Conservation (phyloP, 2,888 invertebrate genomes). For the Diachrysia chrysitis region DNA sequence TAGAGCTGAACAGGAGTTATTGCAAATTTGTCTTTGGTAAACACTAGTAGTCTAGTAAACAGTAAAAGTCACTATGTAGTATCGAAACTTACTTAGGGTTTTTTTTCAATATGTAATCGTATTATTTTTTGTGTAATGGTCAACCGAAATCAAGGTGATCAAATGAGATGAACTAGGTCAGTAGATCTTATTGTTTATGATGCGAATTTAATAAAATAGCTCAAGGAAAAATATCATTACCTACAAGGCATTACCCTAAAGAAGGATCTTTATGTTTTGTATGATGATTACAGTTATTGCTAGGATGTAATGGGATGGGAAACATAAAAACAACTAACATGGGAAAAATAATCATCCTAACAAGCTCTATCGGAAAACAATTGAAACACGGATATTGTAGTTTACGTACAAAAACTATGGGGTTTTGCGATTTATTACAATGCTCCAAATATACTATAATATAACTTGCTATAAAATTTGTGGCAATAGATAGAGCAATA, state of each 20-base stretch:
- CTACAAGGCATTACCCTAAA: background rate
- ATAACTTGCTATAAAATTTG: background rate
- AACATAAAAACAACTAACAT: background rate
- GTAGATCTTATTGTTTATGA: background rate
- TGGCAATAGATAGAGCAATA: no score
- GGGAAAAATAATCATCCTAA: conserved; percentile 2
- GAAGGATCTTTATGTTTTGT: background rate
- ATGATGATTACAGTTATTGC: background rate
- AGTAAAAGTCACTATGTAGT: no score
- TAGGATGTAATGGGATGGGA: background rate
- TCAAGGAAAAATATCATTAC: background rate
- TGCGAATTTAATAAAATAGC: background rate
- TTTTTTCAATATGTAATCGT: no score
- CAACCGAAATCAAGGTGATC: no score
- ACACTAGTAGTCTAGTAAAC: background rate
- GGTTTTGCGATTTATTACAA: background rate
- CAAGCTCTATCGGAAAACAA: conserved; percentile 6
- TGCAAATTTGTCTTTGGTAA: background rate
- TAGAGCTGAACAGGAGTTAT: background rate
- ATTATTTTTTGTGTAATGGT: no score
- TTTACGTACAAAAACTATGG: background rate
- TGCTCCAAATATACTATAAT: background rate
- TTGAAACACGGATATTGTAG: background rate
- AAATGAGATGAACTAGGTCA: no score
- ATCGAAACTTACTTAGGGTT: no score